These are phyloP conservation scores for Temnothorax ravouxi DNA, from an alignment of 2,888 invertebrate genomes.

Conservation along the genomic window DNA sequence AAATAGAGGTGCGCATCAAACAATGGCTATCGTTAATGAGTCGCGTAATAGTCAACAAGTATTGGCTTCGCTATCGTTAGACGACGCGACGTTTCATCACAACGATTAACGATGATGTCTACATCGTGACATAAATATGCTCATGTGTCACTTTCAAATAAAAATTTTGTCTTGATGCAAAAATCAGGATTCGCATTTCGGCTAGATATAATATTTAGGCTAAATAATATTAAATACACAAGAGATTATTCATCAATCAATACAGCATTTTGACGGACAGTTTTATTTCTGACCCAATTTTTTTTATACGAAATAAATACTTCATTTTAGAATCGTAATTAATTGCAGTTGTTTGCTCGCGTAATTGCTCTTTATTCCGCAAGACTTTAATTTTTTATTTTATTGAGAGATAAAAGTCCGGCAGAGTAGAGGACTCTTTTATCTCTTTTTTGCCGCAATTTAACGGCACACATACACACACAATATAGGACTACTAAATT, in stretches of 20 bases:
- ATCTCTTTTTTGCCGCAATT: conserved; percentile 3
- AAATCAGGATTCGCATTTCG: neutral
- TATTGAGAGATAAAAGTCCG: neutral
- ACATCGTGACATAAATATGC: neutral
- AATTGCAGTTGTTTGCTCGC: conserved; percentile 33
- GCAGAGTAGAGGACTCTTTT: neutral
- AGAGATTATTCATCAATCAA: neutral
- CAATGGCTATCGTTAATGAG: conserved; percentile 82
- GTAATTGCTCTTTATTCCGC: conserved; percentile 40
- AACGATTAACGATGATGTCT: neutral
- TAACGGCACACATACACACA: neutral
- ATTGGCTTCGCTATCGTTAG: conserved; percentile 22
- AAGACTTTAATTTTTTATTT: conserved; percentile 29
- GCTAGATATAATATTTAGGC: neutral
- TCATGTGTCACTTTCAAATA: neutral
- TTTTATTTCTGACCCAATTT: conserved; percentile 6
- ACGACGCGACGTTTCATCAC: conserved; percentile 41
- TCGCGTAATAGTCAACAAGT: conserved; percentile 72
- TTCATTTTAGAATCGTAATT: conserved; percentile 23
- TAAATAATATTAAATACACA: neutral
- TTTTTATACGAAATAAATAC: conserved; percentile 8
- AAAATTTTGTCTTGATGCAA: neutral
- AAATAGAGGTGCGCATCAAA: conserved; percentile 81
- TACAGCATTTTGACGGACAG: neutral
- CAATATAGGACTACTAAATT: neutral